Evolutionary conservation across 2,113 vertebrate species (phyloP), one percentile per base, ranked within the genome.

Genomic region (Grantiella picta): DNA sequence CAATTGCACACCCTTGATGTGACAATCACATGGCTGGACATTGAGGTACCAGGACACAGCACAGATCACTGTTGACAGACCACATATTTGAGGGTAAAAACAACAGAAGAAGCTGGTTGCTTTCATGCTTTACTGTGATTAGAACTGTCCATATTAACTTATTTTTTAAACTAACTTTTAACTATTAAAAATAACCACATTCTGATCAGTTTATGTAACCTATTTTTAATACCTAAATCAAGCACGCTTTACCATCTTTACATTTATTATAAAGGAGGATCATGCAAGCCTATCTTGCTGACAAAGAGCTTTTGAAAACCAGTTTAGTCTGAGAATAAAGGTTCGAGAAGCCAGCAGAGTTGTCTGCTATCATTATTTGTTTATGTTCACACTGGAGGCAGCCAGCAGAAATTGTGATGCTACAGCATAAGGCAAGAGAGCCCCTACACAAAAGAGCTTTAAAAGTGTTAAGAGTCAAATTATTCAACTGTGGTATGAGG

Each of bases 1-100:
- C 21, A 82, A 19, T 2, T 18, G 24, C 35, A 27, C 18, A 35
- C 8, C 12, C 18, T 20, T 49, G 21, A 35, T 0, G 0, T 13
- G n/a, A 40, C 47, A 61, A 28, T 54, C 35, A 22, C 68, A 33
- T 9, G 42, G 82, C 52, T 76, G 53, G 72, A 63, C 33, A 17
- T 0, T 7, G 59, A 10, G 36, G 40, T 57, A 28, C 33, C 22
- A 44, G 64, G 56, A 92, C 56, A 68, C 20, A 57, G 28, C 3
- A 2, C 0, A 2, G 54, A 70, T 76, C 42, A 17, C 40, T 33
- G 31, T 40, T 4, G 5, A 33, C 1, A 65, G 47, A 90, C 5
- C 7, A 11, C 31, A 33, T 15, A 24, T 77, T 11, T 33, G 50
- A 70, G 25, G 25, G 27, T 17, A 64, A 90, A 71, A 78, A 27